Evolutionary conservation across 2,797 vertebrate species (phyloP), one percentile per base, ranked within the genome.

Genomic region (Peromyscus attwateri): DNA sequence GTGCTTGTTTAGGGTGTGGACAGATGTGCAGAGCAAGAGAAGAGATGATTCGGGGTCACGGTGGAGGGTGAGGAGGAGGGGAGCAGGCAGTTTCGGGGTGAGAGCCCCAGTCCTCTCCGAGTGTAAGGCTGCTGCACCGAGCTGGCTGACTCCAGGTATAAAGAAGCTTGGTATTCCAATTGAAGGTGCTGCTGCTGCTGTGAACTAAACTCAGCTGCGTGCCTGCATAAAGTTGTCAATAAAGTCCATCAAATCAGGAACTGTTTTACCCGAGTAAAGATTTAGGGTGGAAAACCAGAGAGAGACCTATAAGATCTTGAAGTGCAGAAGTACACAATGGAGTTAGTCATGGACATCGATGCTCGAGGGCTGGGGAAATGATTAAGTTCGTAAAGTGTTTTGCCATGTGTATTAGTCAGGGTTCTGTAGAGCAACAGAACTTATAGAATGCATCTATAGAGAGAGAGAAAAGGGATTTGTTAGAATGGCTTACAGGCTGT

Each of bases 1-100:
- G 25, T 80, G 31, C 64, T 91, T 46, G 55, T 89, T 96, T 93
- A 92, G 13, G 64, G 17, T 91, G 31, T 13, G 90, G 76, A 85
- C 40, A 84, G n/a, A 23, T 64, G 10, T 55, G 29, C 49, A 83
- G 55, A 95, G 66, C 60, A 90, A 89, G 40, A 52, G 76, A 73
- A 93, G 43, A 43, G 55, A 85, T 6, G 21, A 81, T 94, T 29
- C 29, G 13, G 37, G 70, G 8, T 25, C 43, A 2, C 1, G 1
- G 23, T 11, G 49, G 16, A n/a, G n/a, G 21, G 0, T 1, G 16
- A 3, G 34, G 3, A 9, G 70, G 23, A 82, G 27, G 3, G 4
- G 64, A n/a, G 4, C 25, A n/a, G 27, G 21, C 23, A 60, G 37
- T 37, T 27, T 8, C 21, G 27, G 29, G 17, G 60, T 21, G 12